phyloP scores from a whole-genome alignment of 2,113 vertebrate genomes.

The Tauraco erythrolophus region DNA sequence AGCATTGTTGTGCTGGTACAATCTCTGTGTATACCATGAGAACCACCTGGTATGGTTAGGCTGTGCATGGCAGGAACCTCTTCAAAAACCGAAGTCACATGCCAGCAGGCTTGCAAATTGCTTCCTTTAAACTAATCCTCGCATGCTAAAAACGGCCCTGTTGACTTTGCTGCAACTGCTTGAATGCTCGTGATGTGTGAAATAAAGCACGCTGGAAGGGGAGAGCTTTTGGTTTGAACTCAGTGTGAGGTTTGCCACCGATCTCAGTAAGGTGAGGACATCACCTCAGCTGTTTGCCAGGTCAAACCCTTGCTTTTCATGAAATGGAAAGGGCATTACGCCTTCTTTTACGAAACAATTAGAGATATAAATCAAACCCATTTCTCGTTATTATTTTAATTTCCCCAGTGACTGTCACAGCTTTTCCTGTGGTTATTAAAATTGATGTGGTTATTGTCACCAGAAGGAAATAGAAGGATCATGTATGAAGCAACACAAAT shows the following conservation, averaged over 20 bases:
- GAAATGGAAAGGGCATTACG: background rate
- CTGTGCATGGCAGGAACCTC: background rate
- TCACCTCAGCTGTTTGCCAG: background rate
- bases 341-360: background rate
- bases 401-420: background rate
- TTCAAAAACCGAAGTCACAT: background rate
- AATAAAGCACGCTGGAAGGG: fast-evolving
- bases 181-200: background rate
- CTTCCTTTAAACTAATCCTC: background rate
- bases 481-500: background rate
- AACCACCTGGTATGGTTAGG: background rate
- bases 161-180: background rate
- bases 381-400: background rate
- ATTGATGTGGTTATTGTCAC: background rate
- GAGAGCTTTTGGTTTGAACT: background rate
- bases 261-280: background rate
- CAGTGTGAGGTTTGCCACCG: background rate
- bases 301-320: background rate
- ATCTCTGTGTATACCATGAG: background rate
- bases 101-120: background rate
- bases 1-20: background rate
- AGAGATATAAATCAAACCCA: background rate
- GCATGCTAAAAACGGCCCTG: background rate
- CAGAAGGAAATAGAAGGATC: background rate
- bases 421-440: background rate